Evolutionary conservation across 1,140 invertebrate genomes (phyloP).

Genomic region (Drosophila repletoides): DNA sequence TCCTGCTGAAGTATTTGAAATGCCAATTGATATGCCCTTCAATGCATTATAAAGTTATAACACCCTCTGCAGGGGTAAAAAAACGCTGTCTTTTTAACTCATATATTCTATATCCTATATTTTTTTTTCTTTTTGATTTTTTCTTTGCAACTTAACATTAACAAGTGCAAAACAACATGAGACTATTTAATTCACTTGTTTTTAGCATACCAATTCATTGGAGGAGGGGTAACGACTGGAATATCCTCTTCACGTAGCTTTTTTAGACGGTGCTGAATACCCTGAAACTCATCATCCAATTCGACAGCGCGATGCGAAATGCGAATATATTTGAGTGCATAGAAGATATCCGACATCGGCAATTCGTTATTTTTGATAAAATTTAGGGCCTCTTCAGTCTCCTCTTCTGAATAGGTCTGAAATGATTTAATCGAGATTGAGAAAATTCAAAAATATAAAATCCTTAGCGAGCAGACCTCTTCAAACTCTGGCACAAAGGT

Average conservation of each 20-base stretch:
- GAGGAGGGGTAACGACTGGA: slow-evolving; percentile 1
- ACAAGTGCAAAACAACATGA: not conserved
- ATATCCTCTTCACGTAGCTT: slow-evolving; percentile 12
- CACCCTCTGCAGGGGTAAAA: too few relatives aligned
- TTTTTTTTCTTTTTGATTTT: too few relatives aligned
- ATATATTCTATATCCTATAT: too few relatives aligned
- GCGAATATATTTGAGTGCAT: slow-evolving; percentile 50
- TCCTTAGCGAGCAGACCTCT: not conserved
- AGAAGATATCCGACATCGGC: slow-evolving; percentile 50
- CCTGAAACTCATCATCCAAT: not conserved
- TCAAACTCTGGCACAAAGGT: slow-evolving; percentile 16
- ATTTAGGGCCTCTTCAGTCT: slow-evolving; percentile 33
- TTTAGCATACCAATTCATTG: not conserved
- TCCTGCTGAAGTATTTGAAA: too few relatives aligned
- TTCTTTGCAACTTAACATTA: not conserved
- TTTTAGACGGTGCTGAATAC: slow-evolving; percentile 10
- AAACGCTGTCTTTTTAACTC: too few relatives aligned
- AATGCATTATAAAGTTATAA: too few relatives aligned
- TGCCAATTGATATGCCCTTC: too few relatives aligned
- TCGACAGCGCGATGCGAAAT: slow-evolving; percentile 21
- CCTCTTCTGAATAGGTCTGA: slow-evolving; percentile 40
- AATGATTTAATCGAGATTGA: not conserved
- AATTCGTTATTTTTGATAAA: slow-evolving; percentile 41
- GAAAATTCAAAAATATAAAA: not conserved
- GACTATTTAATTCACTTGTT: not conserved